These are phyloP conservation scores for Apodemus speciosus DNA, from an alignment of 2,113 vertebrate species.

Conservation along the genomic window DNA sequence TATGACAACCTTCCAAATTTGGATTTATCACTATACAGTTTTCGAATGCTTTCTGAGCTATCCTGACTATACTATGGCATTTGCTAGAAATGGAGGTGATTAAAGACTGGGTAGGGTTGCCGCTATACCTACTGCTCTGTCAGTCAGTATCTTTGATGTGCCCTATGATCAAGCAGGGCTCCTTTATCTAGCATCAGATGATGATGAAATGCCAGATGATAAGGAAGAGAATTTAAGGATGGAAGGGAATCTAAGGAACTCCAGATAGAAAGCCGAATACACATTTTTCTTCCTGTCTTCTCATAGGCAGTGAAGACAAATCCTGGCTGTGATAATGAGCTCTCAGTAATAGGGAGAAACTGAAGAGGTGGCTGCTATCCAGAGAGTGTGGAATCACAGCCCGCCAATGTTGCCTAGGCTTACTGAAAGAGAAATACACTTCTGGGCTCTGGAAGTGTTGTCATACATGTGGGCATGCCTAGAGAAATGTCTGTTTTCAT, in stretches of 20 bases:
- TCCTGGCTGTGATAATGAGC: constrained; percentile 36
- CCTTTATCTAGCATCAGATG: neutral
- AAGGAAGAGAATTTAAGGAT: neutral
- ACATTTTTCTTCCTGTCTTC: constrained; percentile 31
- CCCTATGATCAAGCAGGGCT: constrained; percentile 7
- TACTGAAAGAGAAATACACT: neutral
- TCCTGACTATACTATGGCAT: constrained; percentile 2
- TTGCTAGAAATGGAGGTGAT: constrained; percentile 20
- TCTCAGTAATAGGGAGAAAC: constrained; percentile 31
- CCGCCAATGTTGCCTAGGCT: neutral
- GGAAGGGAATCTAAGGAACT: neutral
- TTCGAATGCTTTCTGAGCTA: constrained; percentile 42
- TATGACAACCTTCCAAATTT: neutral
- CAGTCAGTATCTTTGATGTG: constrained; percentile 18
- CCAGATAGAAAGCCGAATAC: neutral
- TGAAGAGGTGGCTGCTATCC: neutral
- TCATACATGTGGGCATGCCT: neutral
- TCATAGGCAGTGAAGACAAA: constrained; percentile 42
- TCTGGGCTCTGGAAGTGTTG: neutral
- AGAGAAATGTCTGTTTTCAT: neutral
- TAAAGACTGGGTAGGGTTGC: constrained; percentile 29
- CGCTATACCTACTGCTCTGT: neutral
- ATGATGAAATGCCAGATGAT: neutral
- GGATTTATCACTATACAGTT: neutral
- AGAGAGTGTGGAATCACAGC: neutral